Percentiles rank a stretch among this genome's conserved stretches.
Evolutionary conservation across 1,140 invertebrate genomes (phyloP).

Genomic region (Cecropterus lyciades): DNA sequence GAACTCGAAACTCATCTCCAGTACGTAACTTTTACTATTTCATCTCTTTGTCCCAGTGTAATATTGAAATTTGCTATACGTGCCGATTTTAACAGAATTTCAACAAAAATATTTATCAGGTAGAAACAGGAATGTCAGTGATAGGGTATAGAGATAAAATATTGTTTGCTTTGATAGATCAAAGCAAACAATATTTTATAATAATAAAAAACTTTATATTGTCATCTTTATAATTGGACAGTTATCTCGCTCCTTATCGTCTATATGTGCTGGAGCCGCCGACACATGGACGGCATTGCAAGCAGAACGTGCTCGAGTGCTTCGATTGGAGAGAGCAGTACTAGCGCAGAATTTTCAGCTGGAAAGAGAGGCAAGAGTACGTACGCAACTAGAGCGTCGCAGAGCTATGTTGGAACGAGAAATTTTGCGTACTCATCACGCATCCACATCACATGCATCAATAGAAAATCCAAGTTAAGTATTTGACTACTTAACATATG

Average conservation of each 20-base stretch:
- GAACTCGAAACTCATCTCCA: no score
- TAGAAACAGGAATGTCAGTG: no score
- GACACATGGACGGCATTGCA: slow-evolving; percentile 70
- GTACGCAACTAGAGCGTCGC: slow-evolving; percentile 70
- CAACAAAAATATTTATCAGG: no score
- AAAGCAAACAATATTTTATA: no score
- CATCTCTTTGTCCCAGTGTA: no score
- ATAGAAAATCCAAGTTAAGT: slow-evolving; percentile 52
- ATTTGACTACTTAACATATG: slow-evolving; percentile 16
- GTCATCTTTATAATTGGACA: slow-evolving; percentile 34
- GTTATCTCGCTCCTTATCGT: slow-evolving; percentile 64
- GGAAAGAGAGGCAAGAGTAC: slow-evolving; percentile 65
- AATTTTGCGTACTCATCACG: slow-evolving; percentile 47
- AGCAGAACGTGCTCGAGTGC: slow-evolving; percentile 63
- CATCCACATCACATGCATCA: slow-evolving; percentile 21
- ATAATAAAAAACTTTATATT: no score
- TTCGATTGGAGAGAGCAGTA: slow-evolving; percentile 66
- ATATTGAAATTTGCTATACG: no score
- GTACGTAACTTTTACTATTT: no score
- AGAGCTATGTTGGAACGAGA: slow-evolving; percentile 67
- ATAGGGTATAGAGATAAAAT: no score
- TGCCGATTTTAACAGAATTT: no score
- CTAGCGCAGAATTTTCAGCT: slow-evolving; percentile 66
- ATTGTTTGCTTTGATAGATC: no score
- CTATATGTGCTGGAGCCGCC: slow-evolving; percentile 57